phyloP scores from a whole-genome alignment of 2,888 invertebrate genomes.

The Stomorhina lunata region DNA sequence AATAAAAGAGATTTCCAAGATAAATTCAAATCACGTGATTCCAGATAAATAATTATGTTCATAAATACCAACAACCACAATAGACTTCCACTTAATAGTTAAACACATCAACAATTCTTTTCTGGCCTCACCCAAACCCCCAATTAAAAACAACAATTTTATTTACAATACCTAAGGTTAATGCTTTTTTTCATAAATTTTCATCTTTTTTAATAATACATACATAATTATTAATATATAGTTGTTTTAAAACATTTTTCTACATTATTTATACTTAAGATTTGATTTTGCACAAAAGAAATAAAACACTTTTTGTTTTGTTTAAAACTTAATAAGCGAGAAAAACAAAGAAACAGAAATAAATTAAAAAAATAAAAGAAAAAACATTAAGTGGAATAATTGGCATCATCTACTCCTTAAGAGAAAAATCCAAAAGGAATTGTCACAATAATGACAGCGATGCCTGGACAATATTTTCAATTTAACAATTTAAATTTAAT shows the following conservation, averaged over 20 bases:
- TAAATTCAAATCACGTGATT: conserved; percentile 16
- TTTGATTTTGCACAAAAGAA: conserved; percentile 39
- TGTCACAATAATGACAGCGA: conserved; percentile 3
- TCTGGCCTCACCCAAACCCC: neutral
- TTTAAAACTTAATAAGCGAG: conserved; percentile 46
- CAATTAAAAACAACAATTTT: neutral
- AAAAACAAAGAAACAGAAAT: conserved; percentile 20
- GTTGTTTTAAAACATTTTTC: conserved; percentile 42
- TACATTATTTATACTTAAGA: conserved; percentile 47
- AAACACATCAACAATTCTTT: no score
- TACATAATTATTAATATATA: conserved; percentile 43
- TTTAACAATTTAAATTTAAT: conserved; percentile 20
- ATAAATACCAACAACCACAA: neutral
- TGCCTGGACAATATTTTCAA: conserved; percentile 23
- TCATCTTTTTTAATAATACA: conserved; percentile 48
- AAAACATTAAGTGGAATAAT: conserved; percentile 54
- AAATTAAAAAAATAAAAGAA: neutral
- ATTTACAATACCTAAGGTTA: conserved; percentile 42
- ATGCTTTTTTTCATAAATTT: conserved; percentile 11
- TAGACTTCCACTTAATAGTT: neutral
- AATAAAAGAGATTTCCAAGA: no score
- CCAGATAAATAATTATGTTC: neutral
- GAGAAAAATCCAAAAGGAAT: conserved; percentile 18
- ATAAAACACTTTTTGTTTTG: conserved; percentile 45
- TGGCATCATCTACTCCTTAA: conserved; percentile 25